Percentiles rank a stretch among this genome's conserved stretches.
phyloP scores from a whole-genome alignment of 2,888 invertebrate species.

The Sarcophaga rosellei region DNA sequence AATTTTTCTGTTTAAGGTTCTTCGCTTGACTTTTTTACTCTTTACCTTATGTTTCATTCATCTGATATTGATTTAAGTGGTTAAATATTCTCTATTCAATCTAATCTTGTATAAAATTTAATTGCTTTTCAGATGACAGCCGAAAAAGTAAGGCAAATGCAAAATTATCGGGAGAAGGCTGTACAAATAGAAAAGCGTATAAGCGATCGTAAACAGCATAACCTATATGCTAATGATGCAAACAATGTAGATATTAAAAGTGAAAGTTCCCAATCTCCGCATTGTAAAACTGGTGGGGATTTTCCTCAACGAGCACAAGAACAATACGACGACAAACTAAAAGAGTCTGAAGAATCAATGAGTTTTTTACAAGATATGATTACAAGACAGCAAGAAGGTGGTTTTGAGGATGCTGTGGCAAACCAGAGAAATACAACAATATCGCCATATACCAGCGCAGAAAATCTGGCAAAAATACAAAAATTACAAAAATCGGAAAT shows the following conservation, averaged over 20 bases:
- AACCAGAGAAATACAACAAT: not conserved
- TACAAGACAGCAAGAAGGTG: slow-evolving; percentile 29
- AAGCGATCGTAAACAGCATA: slow-evolving; percentile 50
- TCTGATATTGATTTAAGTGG: too few species aligned
- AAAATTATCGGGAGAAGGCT: slow-evolving; percentile 74
- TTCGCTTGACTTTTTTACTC: too few species aligned
- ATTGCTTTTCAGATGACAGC: slow-evolving; percentile 76
- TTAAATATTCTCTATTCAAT: too few species aligned
- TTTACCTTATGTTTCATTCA: too few species aligned
- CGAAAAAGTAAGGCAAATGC: slow-evolving; percentile 75
- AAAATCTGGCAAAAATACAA: slow-evolving; percentile 66
- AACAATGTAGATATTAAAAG: slow-evolving; percentile 16
- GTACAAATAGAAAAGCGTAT: slow-evolving; percentile 73
- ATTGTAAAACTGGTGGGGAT: not conserved
- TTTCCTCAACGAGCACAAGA: slow-evolving; percentile 40
- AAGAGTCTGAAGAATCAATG: slow-evolving; percentile 52
- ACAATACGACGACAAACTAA: slow-evolving; percentile 25
- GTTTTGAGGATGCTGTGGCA: not conserved
- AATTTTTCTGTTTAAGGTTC: too few species aligned
- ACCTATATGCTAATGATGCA: not conserved
- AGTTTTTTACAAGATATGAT: slow-evolving; percentile 40
- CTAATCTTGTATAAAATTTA: not conserved
- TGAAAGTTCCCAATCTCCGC: slow-evolving; percentile 4
- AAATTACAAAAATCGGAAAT: slow-evolving; percentile 76
- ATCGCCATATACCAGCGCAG: not conserved